Conservation (phyloP, 2,888 invertebrate genomes). For the Aphodius granarius region DNA sequence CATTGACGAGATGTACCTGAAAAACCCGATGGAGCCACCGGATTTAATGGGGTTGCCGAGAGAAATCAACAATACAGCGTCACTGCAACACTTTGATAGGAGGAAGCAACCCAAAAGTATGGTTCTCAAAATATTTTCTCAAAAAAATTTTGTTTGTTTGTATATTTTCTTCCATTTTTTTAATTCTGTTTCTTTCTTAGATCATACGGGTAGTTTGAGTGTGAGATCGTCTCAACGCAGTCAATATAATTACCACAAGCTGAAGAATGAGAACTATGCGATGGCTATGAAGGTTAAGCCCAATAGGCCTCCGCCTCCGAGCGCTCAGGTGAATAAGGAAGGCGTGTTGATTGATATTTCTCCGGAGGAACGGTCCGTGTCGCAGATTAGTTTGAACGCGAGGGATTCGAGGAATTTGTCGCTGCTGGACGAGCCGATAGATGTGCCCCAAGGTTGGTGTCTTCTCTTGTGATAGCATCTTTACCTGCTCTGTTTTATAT, state of each 20-base stretch:
- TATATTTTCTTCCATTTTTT: too few relatives aligned
- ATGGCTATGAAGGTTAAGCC: conserved; percentile 47
- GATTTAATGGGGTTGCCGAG: conserved; percentile 60
- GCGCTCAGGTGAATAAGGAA: conserved; percentile 59
- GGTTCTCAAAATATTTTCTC: background rate
- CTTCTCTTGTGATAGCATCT: too few relatives aligned
- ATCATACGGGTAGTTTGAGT: conserved; percentile 30
- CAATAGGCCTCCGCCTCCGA: conserved; percentile 53
- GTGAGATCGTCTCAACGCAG: conserved; percentile 27
- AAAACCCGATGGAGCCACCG: conserved; percentile 74
- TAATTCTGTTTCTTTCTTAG: conserved; percentile 8
- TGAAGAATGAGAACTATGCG: conserved; percentile 67
- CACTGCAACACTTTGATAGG: conserved; percentile 51
- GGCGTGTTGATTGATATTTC: conserved; percentile 77
- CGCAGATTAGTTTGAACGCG: conserved; percentile 17
- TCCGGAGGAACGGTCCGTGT: conserved; percentile 53
- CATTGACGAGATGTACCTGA: conserved; percentile 77
- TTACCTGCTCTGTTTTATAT: too few relatives aligned
- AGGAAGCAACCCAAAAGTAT: conserved; percentile 4
- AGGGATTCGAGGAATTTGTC: conserved; percentile 52
- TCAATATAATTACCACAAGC: conserved; percentile 82
- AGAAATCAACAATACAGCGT: conserved; percentile 41
- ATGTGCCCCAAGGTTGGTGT: conserved; percentile 65
- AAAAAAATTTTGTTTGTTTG: background rate
- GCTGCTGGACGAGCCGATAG: conserved; percentile 74